A percentile compares a stretch with the other conserved stretches of the same genome.
These are phyloP conservation scores for Ryuthela nishihirai DNA, from an alignment of 2,888 invertebrate species.

Conservation along the genomic window DNA sequence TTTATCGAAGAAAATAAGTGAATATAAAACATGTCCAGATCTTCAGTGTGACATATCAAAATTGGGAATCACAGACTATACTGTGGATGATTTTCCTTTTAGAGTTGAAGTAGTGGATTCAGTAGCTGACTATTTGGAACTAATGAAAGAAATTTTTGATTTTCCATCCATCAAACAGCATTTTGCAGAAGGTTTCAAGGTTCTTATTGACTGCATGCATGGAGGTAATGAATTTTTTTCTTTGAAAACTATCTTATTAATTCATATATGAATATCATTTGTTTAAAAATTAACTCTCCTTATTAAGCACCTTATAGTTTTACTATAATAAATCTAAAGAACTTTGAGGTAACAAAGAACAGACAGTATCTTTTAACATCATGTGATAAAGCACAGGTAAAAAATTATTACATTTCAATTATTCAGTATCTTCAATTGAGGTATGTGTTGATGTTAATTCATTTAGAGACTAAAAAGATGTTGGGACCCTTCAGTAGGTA, in stretches of 20 bases:
- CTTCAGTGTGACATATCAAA: conserved; percentile 70
- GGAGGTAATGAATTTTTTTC: conserved; percentile 56
- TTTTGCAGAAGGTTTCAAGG: conserved; percentile 67
- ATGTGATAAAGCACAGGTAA: too few relatives aligned
- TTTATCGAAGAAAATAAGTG: conserved; percentile 68
- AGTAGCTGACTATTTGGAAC: conserved; percentile 77
- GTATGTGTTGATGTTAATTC: too few relatives aligned
- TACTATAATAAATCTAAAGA: too few relatives aligned
- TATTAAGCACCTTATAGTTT: too few relatives aligned
- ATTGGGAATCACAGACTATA: conserved; percentile 64
- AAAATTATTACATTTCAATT: too few relatives aligned
- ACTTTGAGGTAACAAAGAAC: too few relatives aligned
- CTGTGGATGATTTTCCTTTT: conserved; percentile 68
- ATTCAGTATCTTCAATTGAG: too few relatives aligned
- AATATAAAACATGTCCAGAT: conserved; percentile 75
- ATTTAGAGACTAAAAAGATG: too few relatives aligned
- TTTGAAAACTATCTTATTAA: conserved; percentile 3
- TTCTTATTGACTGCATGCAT: conserved; percentile 90
- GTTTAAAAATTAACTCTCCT: conserved; percentile 1
- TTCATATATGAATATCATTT: not conserved
- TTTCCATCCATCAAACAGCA: conserved; percentile 72
- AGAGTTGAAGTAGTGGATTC: conserved; percentile 86
- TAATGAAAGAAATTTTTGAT: conserved; percentile 97
- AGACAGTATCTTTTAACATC: too few relatives aligned
- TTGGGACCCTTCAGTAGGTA: too few relatives aligned